Percentiles rank a stretch among this genome's conserved stretches.
phyloP scores from a whole-genome alignment of 1,140 invertebrate species.

The roundworm (Caenorhabditis elegans) region WBcel235 BX284602.5:8440501-8441000 shows the following conservation, averaged over 20 bases:
- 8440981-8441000: not conserved
- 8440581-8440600: constrained; percentile 27
- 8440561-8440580: constrained; percentile 18
- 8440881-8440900: too few relatives aligned
- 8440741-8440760: too few relatives aligned
- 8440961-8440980: not conserved
- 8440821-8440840: not conserved
- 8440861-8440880: too few relatives aligned
- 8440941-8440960: constrained; percentile 8
- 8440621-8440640: constrained; percentile 8
- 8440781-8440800: too few relatives aligned
- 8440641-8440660: not conserved
- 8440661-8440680: constrained; percentile 18
- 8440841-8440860: not conserved
- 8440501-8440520: not conserved
- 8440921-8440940: not conserved
- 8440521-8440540: not conserved
- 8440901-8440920: not conserved
- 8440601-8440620: constrained; percentile 24
- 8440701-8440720: constrained; percentile 16
- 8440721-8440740: not conserved
- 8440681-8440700: constrained; percentile 23
- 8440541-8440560: not conserved
- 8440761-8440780: too few relatives aligned
- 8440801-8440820: too few relatives aligned